Percentiles rank a stretch among this genome's conserved stretches.
These are phyloP conservation scores for Catagonus wagneri DNA, from an alignment of 2,113 vertebrate genomes.

Conservation along the genomic window DNA sequence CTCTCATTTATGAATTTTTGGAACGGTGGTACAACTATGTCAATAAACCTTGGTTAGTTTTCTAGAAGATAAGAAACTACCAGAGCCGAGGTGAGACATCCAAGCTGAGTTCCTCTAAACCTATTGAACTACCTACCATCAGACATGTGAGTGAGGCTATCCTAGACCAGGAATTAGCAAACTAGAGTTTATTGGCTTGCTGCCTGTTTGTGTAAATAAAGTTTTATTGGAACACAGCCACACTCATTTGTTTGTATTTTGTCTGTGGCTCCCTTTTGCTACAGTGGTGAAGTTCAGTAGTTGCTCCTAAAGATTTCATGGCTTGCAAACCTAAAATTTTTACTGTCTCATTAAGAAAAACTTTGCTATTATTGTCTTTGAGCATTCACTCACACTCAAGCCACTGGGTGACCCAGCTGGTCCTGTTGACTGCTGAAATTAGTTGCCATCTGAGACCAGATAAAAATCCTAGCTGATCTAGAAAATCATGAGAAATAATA, in stretches of 20 bases:
- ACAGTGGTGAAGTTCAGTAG: background rate
- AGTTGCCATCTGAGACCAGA: background rate
- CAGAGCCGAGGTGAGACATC: background rate
- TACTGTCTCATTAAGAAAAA: background rate
- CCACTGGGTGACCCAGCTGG: background rate
- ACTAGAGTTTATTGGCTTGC: background rate
- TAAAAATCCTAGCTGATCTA: background rate
- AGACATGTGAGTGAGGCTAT: background rate
- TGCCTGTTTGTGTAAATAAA: background rate
- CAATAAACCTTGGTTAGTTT: background rate
- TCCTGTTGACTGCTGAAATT: background rate
- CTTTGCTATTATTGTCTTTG: background rate
- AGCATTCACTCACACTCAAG: background rate
- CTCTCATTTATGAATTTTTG: background rate
- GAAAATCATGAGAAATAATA: conserved; percentile 12
- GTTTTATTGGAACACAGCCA: background rate
- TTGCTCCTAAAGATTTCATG: background rate
- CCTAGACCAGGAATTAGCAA: background rate
- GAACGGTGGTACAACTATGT: background rate
- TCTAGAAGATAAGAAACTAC: background rate
- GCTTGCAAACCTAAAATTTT: background rate
- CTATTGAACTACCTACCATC: background rate
- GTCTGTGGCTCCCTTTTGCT: background rate
- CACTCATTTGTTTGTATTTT: background rate
- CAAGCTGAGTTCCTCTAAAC: background rate